A percentile compares a stretch with the other conserved stretches of the same genome.
Conservation (phyloP, 2,888 invertebrate species). For the Xestia rhomboidea region DNA sequence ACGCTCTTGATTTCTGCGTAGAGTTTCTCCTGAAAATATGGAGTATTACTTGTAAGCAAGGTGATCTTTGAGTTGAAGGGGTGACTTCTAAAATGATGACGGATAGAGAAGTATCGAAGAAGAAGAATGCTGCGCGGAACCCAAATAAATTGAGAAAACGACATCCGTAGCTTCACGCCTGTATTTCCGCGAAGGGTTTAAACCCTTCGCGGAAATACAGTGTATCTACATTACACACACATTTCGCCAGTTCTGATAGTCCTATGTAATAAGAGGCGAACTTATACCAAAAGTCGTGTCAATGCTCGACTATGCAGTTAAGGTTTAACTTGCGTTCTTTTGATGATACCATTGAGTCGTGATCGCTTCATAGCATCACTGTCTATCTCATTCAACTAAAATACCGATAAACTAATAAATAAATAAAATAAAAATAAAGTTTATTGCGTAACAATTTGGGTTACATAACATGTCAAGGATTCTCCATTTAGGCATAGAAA, state of each 20-base stretch:
- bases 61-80: background rate
- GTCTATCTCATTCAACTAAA: conserved; percentile 65
- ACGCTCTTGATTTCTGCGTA: conserved; percentile 79
- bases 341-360: conserved; percentile 73
- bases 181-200: background rate
- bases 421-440: too few relatives aligned
- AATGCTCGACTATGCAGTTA: conserved; percentile 67
- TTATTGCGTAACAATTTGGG: too few relatives aligned
- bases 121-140: background rate
- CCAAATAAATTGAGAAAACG: background rate
- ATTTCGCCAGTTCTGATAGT: too few relatives aligned
- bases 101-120: background rate
- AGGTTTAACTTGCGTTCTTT: conserved; percentile 74
- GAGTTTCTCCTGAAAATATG: conserved; percentile 77
- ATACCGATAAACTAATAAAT: too few relatives aligned
- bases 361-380: conserved; percentile 71
- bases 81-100: background rate
- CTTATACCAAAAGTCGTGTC: background rate
- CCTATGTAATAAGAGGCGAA: background rate
- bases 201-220: too few relatives aligned
- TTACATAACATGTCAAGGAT: too few relatives aligned
- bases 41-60: background rate
- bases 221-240: too few relatives aligned
- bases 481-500: too few relatives aligned
- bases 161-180: background rate